These are phyloP conservation scores for Hemitrygon akajei DNA, from an alignment of 2,797 vertebrate genomes.

Conservation along the genomic window DNA sequence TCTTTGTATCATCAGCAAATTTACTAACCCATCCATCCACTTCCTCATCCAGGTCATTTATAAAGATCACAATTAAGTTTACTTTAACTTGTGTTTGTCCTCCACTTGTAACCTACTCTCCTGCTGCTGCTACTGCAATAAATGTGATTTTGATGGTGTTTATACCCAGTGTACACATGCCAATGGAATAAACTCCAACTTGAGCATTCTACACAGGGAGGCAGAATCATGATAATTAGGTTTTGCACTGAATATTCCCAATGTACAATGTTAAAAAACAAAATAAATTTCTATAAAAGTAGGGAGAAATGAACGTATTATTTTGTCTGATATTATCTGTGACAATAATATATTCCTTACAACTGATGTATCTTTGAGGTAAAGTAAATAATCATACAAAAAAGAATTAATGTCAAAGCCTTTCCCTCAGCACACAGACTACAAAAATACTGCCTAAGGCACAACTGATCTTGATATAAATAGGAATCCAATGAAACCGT, in stretches of 20 bases:
- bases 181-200: too few relatives aligned
- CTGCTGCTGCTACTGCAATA: too few relatives aligned
- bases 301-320: background rate
- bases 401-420: background rate
- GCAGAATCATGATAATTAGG: background rate
- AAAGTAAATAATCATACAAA: too few relatives aligned
- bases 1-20: too few relatives aligned
- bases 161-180: too few relatives aligned
- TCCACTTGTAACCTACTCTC: too few relatives aligned
- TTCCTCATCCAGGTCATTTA: too few relatives aligned
- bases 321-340: background rate
- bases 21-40: too few relatives aligned
- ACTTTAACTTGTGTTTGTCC: too few relatives aligned
- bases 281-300: background rate
- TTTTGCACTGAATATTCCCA: background rate
- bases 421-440: background rate
- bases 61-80: too few relatives aligned
- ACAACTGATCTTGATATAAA: background rate
- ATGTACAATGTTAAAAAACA: background rate
- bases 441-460: background rate
- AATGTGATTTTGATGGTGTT: too few relatives aligned
- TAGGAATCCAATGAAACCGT: background rate
- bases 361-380: background rate
- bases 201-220: background rate
- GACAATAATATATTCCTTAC: too few relatives aligned